A percentile compares a stretch with the other conserved stretches of the same genome.
Evolutionary conservation across 2,113 vertebrate genomes (phyloP).

Genomic region (Xenopus laevis): DNA sequence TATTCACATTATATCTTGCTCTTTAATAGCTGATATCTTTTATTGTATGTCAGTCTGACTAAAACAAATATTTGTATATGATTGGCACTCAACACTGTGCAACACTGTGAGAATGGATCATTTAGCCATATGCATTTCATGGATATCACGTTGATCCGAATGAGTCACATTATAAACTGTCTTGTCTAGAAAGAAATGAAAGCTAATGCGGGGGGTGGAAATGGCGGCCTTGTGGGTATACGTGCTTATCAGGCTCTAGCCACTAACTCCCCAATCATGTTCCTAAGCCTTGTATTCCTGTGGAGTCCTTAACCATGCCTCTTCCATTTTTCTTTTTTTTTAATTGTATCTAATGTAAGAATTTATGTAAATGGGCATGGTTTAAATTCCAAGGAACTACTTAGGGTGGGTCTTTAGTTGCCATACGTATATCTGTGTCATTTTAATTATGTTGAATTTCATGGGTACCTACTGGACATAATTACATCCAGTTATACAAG

Average conservation of each 20-base stretch:
- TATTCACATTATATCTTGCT: too few relatives aligned
- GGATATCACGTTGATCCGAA: slow-evolving; percentile 8
- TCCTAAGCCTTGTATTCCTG: slow-evolving; percentile 19
- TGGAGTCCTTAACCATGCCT: slow-evolving; percentile 6
- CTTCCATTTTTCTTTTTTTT: slow-evolving; percentile 15
- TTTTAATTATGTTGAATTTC: too few relatives aligned
- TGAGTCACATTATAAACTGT: slow-evolving; percentile 7
- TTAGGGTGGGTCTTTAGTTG: too few relatives aligned
- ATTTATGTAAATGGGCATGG: too few relatives aligned
- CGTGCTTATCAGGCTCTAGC: slow-evolving; percentile 21
- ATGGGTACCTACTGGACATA: too few relatives aligned
- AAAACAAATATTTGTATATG: too few relatives aligned
- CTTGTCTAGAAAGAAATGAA: slow-evolving; percentile 13
- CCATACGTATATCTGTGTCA: too few relatives aligned
- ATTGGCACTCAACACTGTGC: too few relatives aligned
- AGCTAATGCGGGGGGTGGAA: slow-evolving; percentile 20
- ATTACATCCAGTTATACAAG: too few relatives aligned
- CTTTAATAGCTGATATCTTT: too few relatives aligned
- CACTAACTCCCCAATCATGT: slow-evolving; percentile 3
- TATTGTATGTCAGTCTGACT: too few relatives aligned
- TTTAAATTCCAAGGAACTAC: too few relatives aligned
- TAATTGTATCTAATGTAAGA: neutral
- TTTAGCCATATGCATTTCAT: neutral
- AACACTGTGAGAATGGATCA: neutral
- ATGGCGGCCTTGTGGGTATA: slow-evolving; percentile 30